Evolutionary conservation across 2,888 invertebrate species (phyloP), one percentile per base, ranked within the genome.

Genomic region (Dysmachus trigonus): DNA sequence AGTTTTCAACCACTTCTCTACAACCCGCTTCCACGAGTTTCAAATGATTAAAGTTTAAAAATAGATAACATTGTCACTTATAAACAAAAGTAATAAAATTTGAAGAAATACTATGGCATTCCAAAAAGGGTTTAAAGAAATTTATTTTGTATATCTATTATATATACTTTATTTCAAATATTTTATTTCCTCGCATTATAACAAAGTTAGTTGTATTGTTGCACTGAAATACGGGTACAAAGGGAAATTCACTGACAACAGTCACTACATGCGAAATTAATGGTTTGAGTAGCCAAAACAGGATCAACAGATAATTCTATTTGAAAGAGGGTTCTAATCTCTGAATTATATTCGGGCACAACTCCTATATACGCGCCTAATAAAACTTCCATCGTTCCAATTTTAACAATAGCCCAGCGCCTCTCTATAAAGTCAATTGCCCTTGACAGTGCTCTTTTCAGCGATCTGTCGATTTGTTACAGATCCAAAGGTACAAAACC

Each of bases 361-460:
- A 7, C 35, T 10, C 77, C n/a, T 13, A 38, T 13, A 38, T 38
- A 18, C 2, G 73, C n/a, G 18, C 35, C 35, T 33, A 73, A 73
- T 73, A 31, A 33, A 33, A 35, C n/a, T 31, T 73, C 33, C 73
- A 73, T 62, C 62, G 62, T 31, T 73, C 33, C 73, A 27, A 27
- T 62, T 27, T 31, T 13, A 35, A 73, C 35, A 31, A 73, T 18
- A 31, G 73, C 2, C 33, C 18, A 18, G 33, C 31, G 73, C 79
- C 38, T 79, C 79, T 51, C 51, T 8, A 71, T 84, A 72, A 85
- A 85, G 85, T 85, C 85, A 85, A 85, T 85, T 85, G 85, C 85
- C 76, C 85, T 76, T 85, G 76, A 85, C 85, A 76, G 53, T 38
- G 62, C n/a, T 73, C 41, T 41, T 84, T 73, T 73, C 30, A 27